These are phyloP conservation scores for Anabas testudineus DNA, from an alignment of 2,797 vertebrate species.

Conservation along the genomic window DNA sequence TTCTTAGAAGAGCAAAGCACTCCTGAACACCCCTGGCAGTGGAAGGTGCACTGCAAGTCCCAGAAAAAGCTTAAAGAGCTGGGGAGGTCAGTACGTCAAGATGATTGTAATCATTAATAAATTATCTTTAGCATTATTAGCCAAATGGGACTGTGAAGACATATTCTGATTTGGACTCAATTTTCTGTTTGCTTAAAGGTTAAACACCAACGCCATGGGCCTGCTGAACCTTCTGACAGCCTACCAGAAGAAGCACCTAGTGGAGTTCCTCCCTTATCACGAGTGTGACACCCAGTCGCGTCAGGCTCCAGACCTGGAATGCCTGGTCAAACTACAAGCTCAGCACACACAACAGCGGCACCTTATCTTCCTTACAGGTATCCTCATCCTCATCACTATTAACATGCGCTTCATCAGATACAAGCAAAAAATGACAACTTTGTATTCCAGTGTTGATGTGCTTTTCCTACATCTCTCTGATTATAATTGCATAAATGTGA, in stretches of 20 bases:
- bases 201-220: slow-evolving; percentile 90
- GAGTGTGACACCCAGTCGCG: slow-evolving; percentile 94
- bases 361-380: slow-evolving; percentile 95
- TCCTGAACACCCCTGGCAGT: slow-evolving; percentile 95
- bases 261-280: slow-evolving; percentile 97
- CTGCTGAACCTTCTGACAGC: slow-evolving; percentile 90
- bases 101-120: not conserved
- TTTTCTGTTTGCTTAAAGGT: slow-evolving; percentile 76
- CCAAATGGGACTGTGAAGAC: not conserved
- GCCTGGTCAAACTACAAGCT: slow-evolving; percentile 94
- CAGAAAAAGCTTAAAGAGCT: slow-evolving; percentile 98
- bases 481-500: not conserved
- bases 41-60: slow-evolving; percentile 99
- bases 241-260: slow-evolving; percentile 96
- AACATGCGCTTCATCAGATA: not conserved
- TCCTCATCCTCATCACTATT: not conserved
- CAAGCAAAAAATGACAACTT: not conserved
- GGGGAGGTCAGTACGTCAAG: slow-evolving; percentile 86
- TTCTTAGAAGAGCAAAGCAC: slow-evolving; percentile 93
- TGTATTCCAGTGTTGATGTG: not conserved
- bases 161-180: not conserved
- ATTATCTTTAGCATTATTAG: not conserved
- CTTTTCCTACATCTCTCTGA: not conserved
- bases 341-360: slow-evolving; percentile 96
- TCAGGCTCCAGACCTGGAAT: slow-evolving; percentile 95